Conservation (phyloP, 2,797 vertebrate genomes). For the Pyrocephalus nanus region DNA sequence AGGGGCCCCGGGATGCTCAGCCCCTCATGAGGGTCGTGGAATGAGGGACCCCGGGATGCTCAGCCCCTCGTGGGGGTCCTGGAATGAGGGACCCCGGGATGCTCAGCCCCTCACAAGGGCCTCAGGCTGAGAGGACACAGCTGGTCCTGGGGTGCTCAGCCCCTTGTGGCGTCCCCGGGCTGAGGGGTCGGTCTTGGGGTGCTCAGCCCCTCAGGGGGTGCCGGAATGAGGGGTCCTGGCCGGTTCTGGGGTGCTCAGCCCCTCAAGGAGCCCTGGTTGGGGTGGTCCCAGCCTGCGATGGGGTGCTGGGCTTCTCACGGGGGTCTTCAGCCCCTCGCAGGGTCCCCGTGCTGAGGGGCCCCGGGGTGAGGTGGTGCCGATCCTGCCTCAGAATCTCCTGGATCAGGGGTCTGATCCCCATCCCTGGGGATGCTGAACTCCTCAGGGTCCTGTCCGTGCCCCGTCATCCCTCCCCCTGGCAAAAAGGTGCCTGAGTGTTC, state of each 20-base stretch:
- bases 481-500: neutral
- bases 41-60: neutral
- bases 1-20: too few relatives aligned
- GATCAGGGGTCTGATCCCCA: neutral
- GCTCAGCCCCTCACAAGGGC: too few relatives aligned
- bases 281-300: neutral
- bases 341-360: neutral
- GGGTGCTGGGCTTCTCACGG: neutral
- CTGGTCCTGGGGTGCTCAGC: too few relatives aligned
- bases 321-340: neutral
- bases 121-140: too few relatives aligned
- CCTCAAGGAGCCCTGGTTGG: neutral
- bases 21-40: neutral
- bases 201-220: neutral
- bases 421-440: neutral
- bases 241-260: too few relatives aligned
- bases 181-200: too few relatives aligned
- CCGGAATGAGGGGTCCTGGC: neutral
- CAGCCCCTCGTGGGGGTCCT: neutral
- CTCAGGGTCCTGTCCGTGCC: fast-evolving
- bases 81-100: neutral
- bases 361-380: neutral
- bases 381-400: neutral
- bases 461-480: neutral
- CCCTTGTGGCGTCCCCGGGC: too few relatives aligned